Evolutionary conservation across 2,888 invertebrate genomes (phyloP).

Genomic region (Drosophila limbata): DNA sequence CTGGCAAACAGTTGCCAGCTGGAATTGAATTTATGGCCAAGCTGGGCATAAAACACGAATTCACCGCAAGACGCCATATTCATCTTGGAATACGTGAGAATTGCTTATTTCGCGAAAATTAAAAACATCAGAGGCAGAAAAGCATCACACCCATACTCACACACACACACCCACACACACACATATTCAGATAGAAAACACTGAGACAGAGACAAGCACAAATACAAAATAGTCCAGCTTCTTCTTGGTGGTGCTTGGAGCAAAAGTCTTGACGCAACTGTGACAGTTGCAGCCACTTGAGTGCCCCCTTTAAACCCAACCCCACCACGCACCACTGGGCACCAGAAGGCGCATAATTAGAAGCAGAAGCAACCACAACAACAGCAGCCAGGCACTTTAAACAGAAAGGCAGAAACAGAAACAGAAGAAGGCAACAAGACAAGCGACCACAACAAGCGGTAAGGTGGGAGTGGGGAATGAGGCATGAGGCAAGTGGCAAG

Average conservation of each 20-base stretch:
- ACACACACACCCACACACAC: slow-evolving; percentile 16
- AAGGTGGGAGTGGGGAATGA: background rate
- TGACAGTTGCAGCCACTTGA: slow-evolving; percentile 76
- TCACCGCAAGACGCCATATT: slow-evolving; percentile 47
- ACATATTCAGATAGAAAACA: background rate
- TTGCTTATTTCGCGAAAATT: slow-evolving; percentile 77
- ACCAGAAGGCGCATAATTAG: slow-evolving; percentile 72
- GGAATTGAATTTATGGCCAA: slow-evolving; percentile 66
- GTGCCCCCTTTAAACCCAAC: slow-evolving; percentile 24
- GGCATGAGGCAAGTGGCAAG: slow-evolving; percentile 3
- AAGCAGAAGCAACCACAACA: slow-evolving; percentile 38
- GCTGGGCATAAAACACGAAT: slow-evolving; percentile 26
- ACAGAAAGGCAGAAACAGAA: slow-evolving; percentile 8
- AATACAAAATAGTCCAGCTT: slow-evolving; percentile 4
- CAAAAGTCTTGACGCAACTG: slow-evolving; percentile 54
- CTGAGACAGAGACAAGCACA: slow-evolving; percentile 12
- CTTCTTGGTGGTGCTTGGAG: slow-evolving; percentile 37
- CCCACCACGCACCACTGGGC: slow-evolving; percentile 23
- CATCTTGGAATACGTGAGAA: slow-evolving; percentile 67
- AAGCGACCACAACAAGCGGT: slow-evolving; percentile 1
- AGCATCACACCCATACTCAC: slow-evolving; percentile 9
- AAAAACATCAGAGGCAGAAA: slow-evolving; percentile 68
- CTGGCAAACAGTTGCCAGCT: slow-evolving; percentile 26
- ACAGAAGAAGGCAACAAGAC: slow-evolving; percentile 7
- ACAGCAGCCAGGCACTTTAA: slow-evolving; percentile 44